Conservation (phyloP, 2,797 vertebrate species). For the Hypotaenidia philippensis region DNA sequence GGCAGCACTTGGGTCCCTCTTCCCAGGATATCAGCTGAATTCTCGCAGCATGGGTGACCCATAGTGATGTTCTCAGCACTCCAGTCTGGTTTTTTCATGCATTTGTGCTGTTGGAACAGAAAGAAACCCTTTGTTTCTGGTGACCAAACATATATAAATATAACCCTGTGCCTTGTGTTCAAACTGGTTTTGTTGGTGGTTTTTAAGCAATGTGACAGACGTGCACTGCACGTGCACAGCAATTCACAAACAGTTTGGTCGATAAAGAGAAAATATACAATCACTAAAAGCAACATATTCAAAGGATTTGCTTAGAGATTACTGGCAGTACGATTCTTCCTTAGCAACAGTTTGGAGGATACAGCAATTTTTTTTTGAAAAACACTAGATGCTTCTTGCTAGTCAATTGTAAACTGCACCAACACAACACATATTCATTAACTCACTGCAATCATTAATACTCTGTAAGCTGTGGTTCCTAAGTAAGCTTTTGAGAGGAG, state of each 20-base stretch:
- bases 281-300: background rate
- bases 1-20: background rate
- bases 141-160: background rate
- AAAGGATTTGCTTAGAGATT: background rate
- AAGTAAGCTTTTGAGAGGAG: background rate
- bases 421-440: background rate
- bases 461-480: background rate
- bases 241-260: background rate
- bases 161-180: background rate
- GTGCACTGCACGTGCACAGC: background rate
- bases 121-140: background rate
- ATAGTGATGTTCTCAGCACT: background rate
- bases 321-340: background rate
- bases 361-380: background rate
- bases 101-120: background rate
- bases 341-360: background rate
- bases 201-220: background rate
- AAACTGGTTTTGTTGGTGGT: background rate
- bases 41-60: background rate
- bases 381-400: background rate
- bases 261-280: background rate
- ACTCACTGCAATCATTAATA: background rate
- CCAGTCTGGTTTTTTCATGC: background rate
- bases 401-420: background rate
- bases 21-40: background rate